Conservation (phyloP, 1,140 invertebrate genomes). For the Diprion similis region DNA sequence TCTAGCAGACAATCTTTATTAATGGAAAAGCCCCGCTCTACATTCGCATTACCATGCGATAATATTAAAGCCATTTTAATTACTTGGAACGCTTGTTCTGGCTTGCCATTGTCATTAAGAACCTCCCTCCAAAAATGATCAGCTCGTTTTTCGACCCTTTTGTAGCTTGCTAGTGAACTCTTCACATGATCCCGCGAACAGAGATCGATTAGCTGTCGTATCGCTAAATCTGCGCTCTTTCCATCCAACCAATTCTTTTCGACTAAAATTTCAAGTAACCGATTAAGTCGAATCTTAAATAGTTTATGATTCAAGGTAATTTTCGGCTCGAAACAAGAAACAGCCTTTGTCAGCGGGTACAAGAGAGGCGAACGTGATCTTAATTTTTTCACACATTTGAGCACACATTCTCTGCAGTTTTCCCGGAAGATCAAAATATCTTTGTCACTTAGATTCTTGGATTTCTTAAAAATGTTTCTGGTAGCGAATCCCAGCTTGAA, state of each 20-base stretch:
- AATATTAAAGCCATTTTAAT: conserved; percentile 21
- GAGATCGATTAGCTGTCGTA: too few species aligned
- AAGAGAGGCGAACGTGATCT: conserved; percentile 16
- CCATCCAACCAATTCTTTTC: too few species aligned
- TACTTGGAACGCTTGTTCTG: too few species aligned
- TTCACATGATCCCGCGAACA: too few species aligned
- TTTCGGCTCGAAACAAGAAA: conserved; percentile 23
- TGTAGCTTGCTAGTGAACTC: not conserved
- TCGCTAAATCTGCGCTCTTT: too few species aligned
- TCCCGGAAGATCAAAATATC: conserved; percentile 25
- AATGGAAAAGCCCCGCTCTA: conserved; percentile 33
- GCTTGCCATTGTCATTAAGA: not conserved
- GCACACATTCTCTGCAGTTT: conserved; percentile 15
- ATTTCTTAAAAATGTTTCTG: conserved; percentile 17
- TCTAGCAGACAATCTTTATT: conserved; percentile 34
- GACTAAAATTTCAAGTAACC: too few species aligned
- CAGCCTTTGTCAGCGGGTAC: conserved; percentile 13
- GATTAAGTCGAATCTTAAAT: too few species aligned
- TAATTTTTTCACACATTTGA: conserved; percentile 18
- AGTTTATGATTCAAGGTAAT: conserved; percentile 8
- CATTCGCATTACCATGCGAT: conserved; percentile 32
- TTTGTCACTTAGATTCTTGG: conserved; percentile 18
- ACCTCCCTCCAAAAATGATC: not conserved
- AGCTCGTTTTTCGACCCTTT: not conserved
- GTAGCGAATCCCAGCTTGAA: conserved; percentile 23